Evolutionary conservation across 2,797 vertebrate species (phyloP), one percentile per base, ranked within the genome.

Genomic region (Knipowitschia caucasica): DNA sequence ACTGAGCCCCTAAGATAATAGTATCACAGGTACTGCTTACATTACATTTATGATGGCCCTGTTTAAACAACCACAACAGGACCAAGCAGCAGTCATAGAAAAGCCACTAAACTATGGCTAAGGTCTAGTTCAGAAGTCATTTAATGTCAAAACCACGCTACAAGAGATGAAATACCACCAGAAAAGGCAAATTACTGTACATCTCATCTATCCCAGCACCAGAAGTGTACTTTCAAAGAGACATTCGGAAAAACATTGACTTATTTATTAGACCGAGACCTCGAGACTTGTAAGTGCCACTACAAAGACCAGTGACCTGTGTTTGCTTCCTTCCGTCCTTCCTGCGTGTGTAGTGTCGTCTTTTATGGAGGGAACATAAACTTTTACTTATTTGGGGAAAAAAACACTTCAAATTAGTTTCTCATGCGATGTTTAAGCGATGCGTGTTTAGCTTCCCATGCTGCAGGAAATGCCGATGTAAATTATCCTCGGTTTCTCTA

Each of bases 381-480:
- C 17, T 46, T 56, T 59, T 18, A 12, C 60, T 62, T 56, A 47
- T 29, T 34, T 1, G 18, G 55, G n/a, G n/a, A n/a, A n/a, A 7
- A 18, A 62, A 39, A 39, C 18, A 7, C 26, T 30, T 59, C n/a
- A n/a, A n/a, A 43, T 46, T 1, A 38, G 31, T 47, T 63, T 67
- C 62, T 63, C 61, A 68, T 70, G 75, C 30, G 42, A 33, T 40
- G 15, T 6, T 26, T 26, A 27, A 9, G 12, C 24, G 40, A 11
- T 23, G 17, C 50, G 33, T 18, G 44, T 62, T 8, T 3, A 7
- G 60, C 36, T 66, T 73, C 57, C 34, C 35, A 26, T 45, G 62
- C 54, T 31, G 45, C 31, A 43, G 70, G 68, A 81, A 69, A 69
- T 65, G 61, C 53, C 50, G 17, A 8, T 43, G 35, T 40, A 53